Base-by-base conservation (phyloP, 2,113 vertebrate species). In the Austrofundulus limnaeus region DNA sequence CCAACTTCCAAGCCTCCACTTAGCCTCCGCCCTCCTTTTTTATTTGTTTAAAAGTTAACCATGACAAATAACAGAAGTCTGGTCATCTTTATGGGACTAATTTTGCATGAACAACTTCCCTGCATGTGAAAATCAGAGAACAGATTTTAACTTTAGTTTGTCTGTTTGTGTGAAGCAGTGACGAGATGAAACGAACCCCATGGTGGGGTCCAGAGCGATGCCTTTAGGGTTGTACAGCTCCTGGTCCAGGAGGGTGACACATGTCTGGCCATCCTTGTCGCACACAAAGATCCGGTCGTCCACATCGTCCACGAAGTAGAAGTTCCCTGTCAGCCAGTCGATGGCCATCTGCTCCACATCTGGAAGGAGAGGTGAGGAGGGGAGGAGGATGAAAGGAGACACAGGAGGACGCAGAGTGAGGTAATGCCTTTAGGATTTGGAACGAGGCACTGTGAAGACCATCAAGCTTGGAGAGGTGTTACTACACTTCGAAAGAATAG, bases 311-410 rank as follows among this genome's bases (percentile, higher is more conserved):
- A 99, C 96, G 31, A 99, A 99, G 92, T 99, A 99, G 92, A 99
- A 96, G 92, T 99, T 99, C 82, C 96, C 96, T 0, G 97, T 99
- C 45, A 98, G 93, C 97, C 97, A 99, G 84, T 99, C 97, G 0
- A 99, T 96, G 37, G 96, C 97, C 95, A 99, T 98, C 92, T 99
- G 97, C 75, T 99, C 96, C 80, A 98, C 97, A 20, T 98, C 96
- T 99, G 91, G 41, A 77, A 4, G 25, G 16, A 3, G 11, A 12
- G n/a, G n/a, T n/a, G n/a, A n/a, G n/a, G n/a, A n/a, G n/a, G n/a
- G n/a, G n/a, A n/a, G 41, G 17, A 24, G 46, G 31, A 54, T 6
- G 11, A 49, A 12, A 37, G 14, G 19, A 51, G 70, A 70, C 46
- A 72, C 20, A 50, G 15, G 60, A 45, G 21, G n/a, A 20, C 14